Evolutionary conservation across 2,113 vertebrate genomes (phyloP), one percentile per base, ranked within the genome.

Genomic region (Ammodytes dubius): DNA sequence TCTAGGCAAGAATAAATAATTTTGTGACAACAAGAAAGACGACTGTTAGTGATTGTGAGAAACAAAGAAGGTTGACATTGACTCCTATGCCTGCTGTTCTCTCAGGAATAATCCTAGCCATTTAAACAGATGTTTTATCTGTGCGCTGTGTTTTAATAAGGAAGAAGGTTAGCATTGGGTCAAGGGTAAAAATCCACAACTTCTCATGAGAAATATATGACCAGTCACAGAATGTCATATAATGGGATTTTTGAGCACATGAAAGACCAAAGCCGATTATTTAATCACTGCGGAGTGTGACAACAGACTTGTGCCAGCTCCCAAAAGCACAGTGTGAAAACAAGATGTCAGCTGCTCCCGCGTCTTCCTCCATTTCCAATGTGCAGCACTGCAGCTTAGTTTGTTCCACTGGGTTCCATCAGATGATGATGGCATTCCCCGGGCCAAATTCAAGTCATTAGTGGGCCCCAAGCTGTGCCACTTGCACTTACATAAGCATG

Each of bases 371-470:
- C 83, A 88, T 91, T 90, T 80, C 56, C 66, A 35, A 40, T 19
- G 49, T 82, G 80, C 84, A 90, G 88, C 82, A 45, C 79, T 70
- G 83, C 71, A 64, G 73, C 86, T 85, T 78, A 49, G 81, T 83
- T 82, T 82, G 85, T 90, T 90, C 83, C 86, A 82, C 76, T 57
- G 82, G 72, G 63, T 77, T 86, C 84, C 84, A 81, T 85, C 85
- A 89, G 81, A 85, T 70, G 49, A 82, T 84, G 70, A 84, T 70
- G 81, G 64, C 61, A 2, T 74, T 90, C 83, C 77, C 53, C 10
- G 53, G 57, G 83, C 81, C 82, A 81, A 81, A 88, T 88, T 88
- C 81, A 83, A 90, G 91, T 84, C 89, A 77, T 93, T 89, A 90
- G 71, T 65, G 73, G 84, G 68, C 77, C 83, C 87, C 82, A 81